Base-by-base conservation (phyloP, 2,888 invertebrate species). In the Cryptosula pallasiana region DNA sequence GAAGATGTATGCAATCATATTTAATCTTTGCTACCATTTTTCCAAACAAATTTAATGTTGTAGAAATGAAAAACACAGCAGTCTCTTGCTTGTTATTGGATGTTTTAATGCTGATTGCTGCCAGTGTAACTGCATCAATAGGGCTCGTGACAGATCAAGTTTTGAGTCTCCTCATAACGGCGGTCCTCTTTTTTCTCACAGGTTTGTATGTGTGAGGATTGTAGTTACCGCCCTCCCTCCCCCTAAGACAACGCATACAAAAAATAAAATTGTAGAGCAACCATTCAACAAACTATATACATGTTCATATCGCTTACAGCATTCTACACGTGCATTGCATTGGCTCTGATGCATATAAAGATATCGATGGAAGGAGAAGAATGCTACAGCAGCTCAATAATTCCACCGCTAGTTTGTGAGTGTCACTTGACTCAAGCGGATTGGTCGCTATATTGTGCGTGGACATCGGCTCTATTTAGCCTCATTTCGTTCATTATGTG, bases 11-110 rank as follows among this genome's bases (percentile, higher is more conserved):
- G n/a, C n/a, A n/a, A n/a, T n/a, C n/a, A n/a, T n/a, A n/a, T n/a
- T n/a, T n/a, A n/a, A n/a, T n/a, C n/a, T n/a, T n/a, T n/a, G n/a
- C n/a, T n/a, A n/a, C n/a, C n/a, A n/a, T n/a, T n/a, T n/a, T n/a
- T n/a, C n/a, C n/a, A n/a, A n/a, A n/a, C n/a, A n/a, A n/a, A n/a
- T 45, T 13, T 45, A 13, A 45, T 45, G 9, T 45, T 45, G 45
- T 45, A 55, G 55, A 55, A n/a, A 55, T 55, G 55, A 55, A 25
- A 23, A 55, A 55, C 25, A 25, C 55, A 23, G 55, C 55, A 23
- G 23, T 55, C 5, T 20, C 55, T 55, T 13, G 55, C 25, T 25
- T 55, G 3, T n/a, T 55, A 55, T n/a, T 55, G 23, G 55, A 13
- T n/a, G n/a, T n/a, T 13, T 25, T 55, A n/a, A 55, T 55, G 9